A percentile compares a stretch with the other conserved stretches of the same genome.
Conservation (phyloP, 1,140 invertebrate species). For the Euwallacea similis region DNA sequence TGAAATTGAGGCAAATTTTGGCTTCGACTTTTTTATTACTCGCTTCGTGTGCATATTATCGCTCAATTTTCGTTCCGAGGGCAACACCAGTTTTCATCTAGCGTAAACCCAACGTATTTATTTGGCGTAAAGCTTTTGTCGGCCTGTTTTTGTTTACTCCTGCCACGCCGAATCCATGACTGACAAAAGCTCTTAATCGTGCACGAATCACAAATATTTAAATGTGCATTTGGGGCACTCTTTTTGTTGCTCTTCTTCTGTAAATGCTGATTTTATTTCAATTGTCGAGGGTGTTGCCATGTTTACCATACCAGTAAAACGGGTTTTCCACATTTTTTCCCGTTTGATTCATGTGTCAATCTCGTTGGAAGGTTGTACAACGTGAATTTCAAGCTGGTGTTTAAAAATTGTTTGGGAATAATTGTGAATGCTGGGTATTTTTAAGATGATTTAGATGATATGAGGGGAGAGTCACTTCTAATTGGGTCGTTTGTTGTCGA, state of each 20-base stretch:
- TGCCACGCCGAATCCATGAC: slow-evolving; percentile 7
- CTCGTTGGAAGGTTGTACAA: too few relatives aligned
- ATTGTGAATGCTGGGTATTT: too few relatives aligned
- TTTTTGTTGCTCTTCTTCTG: neutral
- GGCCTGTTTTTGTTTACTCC: slow-evolving; percentile 14
- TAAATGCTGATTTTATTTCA: neutral
- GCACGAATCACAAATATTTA: slow-evolving; percentile 13
- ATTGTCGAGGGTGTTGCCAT: neutral
- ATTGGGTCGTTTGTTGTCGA: too few relatives aligned
- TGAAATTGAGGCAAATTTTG: too few relatives aligned
- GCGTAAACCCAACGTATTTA: slow-evolving; percentile 21
- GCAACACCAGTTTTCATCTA: slow-evolving; percentile 14
- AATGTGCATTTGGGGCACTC: slow-evolving; percentile 5
- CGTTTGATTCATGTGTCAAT: too few relatives aligned
- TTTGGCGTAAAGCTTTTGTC: slow-evolving; percentile 21
- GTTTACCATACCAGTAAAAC: too few relatives aligned
- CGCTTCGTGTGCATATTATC: slow-evolving; percentile 6
- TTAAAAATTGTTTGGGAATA: too few relatives aligned
- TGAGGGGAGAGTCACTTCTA: too few relatives aligned
- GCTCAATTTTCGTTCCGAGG: slow-evolving; percentile 11
- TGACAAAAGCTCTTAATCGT: slow-evolving; percentile 20
- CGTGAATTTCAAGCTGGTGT: too few relatives aligned
- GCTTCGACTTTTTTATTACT: slow-evolving; percentile 6
- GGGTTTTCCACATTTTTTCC: too few relatives aligned
- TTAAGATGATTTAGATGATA: too few relatives aligned